A percentile compares a stretch with the other conserved stretches of the same genome.
Evolutionary conservation across 2,888 invertebrate genomes (phyloP).

Genomic region (Unio delphinus): DNA sequence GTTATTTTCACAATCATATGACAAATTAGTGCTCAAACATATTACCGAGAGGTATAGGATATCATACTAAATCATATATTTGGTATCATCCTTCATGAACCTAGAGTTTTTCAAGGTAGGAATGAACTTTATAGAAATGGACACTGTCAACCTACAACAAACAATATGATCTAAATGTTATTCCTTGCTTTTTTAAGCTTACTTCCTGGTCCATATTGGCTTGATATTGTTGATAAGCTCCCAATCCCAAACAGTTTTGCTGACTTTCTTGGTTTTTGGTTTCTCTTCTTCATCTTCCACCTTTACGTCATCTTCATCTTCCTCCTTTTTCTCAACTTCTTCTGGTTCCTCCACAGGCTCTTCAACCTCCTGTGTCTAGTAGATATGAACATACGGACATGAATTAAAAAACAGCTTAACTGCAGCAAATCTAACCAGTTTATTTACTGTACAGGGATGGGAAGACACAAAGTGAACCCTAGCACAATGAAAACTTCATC

Average conservation of each 20-base stretch:
- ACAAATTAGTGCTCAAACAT: too few species aligned
- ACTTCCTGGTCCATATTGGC: slow-evolving; percentile 98
- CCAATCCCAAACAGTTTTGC: slow-evolving; percentile 99
- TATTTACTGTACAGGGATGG: too few species aligned
- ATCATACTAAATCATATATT: too few species aligned
- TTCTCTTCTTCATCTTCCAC: slow-evolving; percentile 77
- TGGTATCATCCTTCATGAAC: too few species aligned
- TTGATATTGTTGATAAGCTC: slow-evolving; percentile 95
- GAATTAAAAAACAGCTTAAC: background rate
- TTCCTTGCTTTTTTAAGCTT: slow-evolving; percentile 43
- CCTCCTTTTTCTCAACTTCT: slow-evolving; percentile 60
- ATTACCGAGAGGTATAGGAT: too few species aligned
- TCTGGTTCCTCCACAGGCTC: slow-evolving; percentile 74
- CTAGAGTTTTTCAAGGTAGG: too few species aligned
- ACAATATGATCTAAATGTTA: background rate
- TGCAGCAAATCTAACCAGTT: too few species aligned
- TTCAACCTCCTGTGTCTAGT: slow-evolving; percentile 82
- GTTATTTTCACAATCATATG: too few species aligned
- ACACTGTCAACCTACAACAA: background rate
- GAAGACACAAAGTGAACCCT: too few species aligned
- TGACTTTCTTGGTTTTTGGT: slow-evolving; percentile 88
- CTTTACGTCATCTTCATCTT: slow-evolving; percentile 76
- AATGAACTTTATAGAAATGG: too few species aligned
- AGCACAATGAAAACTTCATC: too few species aligned
- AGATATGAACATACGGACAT: background rate